Evolutionary conservation across 2,113 vertebrate genomes (phyloP), one percentile per base, ranked within the genome.

Genomic region (Gracilinanus agilis): DNA sequence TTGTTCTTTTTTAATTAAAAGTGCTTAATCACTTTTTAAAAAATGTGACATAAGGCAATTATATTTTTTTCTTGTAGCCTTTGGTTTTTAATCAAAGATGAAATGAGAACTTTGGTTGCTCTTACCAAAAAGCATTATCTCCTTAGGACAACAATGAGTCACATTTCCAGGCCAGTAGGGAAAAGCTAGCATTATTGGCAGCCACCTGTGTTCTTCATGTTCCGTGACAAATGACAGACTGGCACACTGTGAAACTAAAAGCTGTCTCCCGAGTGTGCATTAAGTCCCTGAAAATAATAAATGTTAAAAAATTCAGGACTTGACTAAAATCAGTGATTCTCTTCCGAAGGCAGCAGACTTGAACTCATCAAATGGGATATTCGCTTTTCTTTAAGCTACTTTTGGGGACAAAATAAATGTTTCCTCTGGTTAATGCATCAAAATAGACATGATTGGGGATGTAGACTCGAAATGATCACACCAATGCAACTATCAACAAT

Each of bases 181-280:
- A 92, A 93, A 95, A 95, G 61, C 95, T 95, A 53, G 12, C 89
- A 92, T 97, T 93, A 92, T 96, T 97, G 96, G 95, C 97, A 97
- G 54, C 94, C 88, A 92, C 83, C 89, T 94, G 83, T 49, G 27
- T 40, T 95, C 93, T 97, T 97, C 96, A 90, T 97, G 96, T 97
- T 95, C 92, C 93, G 54, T 96, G 91, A 92, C 91, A 97, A 97
- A 97, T 97, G 94, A 89, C 96, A 94, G 55, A 94, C 54, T 96
- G 94, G 94, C 95, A 94, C 92, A 94, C 83, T 29, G 55, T 95
- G 23, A 93, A 95, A 96, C 56, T 96, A 49, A 96, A 94, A 93
- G 95, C 56, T 93, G 96, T 96, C 67, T 95, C 88, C 75, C 88
- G 91, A 96, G n/a, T 95, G n/a, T 95, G 67, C 1, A 2, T 92